Conservation (phyloP, 2,113 vertebrate genomes). For the Paracyprichromis sp. region DNA sequence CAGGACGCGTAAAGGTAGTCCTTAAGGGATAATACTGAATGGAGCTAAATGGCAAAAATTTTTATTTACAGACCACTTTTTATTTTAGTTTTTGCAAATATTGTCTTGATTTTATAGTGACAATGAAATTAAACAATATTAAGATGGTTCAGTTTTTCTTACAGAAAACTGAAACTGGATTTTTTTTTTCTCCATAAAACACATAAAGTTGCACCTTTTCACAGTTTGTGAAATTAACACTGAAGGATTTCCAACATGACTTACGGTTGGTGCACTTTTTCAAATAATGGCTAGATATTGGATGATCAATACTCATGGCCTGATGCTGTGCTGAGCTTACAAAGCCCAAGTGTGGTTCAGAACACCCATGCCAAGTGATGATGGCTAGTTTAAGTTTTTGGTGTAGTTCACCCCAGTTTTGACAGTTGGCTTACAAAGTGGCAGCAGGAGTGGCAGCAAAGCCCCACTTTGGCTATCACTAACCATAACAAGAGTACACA, state of each 20-base stretch:
- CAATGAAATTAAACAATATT: background rate
- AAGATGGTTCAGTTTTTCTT: background rate
- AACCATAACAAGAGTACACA: background rate
- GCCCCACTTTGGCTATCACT: background rate
- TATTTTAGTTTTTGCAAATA: background rate
- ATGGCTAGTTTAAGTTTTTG: background rate
- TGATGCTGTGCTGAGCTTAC: background rate
- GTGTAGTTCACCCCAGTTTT: background rate
- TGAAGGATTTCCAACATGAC: background rate
- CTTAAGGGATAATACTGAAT: background rate
- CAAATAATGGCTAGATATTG: background rate
- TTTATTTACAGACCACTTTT: background rate
- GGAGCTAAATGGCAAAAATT: fast-evolving
- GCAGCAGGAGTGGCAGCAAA: background rate
- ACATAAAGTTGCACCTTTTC: background rate
- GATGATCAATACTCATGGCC: background rate
- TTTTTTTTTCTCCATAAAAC: background rate
- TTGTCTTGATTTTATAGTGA: background rate
- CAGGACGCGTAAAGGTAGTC: background rate
- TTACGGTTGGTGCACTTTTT: background rate
- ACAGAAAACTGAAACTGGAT: background rate
- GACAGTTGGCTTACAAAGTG: background rate
- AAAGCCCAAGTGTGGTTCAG: background rate
- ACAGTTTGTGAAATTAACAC: background rate
- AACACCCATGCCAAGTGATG: background rate